Base-by-base conservation (phyloP, 2,888 invertebrate species). In the Tromatobia lineatoria region DNA sequence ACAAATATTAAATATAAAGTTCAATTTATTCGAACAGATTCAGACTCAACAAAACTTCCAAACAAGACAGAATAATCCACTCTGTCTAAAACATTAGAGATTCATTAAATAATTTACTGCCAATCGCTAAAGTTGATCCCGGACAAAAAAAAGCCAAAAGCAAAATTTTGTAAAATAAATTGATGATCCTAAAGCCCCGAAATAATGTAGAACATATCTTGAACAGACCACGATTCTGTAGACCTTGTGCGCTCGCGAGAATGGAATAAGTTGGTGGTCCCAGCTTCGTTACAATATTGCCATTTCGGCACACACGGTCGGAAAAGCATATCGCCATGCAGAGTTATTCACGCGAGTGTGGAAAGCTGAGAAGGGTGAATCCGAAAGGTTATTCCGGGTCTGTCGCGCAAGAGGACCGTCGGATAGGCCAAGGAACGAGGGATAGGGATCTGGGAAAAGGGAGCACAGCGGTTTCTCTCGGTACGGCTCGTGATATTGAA, bases 291-390 rank as follows among this genome's bases (percentile, higher is more conserved):
- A 73, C 59, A 20, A 77, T 73, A 66, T 73, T 67, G 59, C 73
- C 61, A 29, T 29, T 61, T 25, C 20, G 64, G 59, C 73, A 67
- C 73, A 69, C 77, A 61, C 78, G 61, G 25, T 70, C 59, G 15
- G 42, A 67, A 34, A 38, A 38, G 50, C 67, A 50, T 66, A 38
- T 71, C 50, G 73, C 38, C 59, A 45, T 69, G 69, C 82, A 71
- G 88, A 90, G 90, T 91, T 91, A 91, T 92, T 91, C 90, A 85
- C 88, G 89, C 86, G 86, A 88, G 89, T 89, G 88, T 81, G 86
- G 89, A 88, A 90, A 89, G 82, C 89, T 45, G 66, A 70, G 75
- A 34, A 71, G 83, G 38, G 70, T 69, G 69, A 69, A 59, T 54
- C 64, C 70, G n/a, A 25, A 59, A 20, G 38, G 71, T 59, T 71